Evolutionary conservation across 1,140 invertebrate species (phyloP), one percentile per base, ranked within the genome.

Genomic region (Ceratina calcarata): DNA sequence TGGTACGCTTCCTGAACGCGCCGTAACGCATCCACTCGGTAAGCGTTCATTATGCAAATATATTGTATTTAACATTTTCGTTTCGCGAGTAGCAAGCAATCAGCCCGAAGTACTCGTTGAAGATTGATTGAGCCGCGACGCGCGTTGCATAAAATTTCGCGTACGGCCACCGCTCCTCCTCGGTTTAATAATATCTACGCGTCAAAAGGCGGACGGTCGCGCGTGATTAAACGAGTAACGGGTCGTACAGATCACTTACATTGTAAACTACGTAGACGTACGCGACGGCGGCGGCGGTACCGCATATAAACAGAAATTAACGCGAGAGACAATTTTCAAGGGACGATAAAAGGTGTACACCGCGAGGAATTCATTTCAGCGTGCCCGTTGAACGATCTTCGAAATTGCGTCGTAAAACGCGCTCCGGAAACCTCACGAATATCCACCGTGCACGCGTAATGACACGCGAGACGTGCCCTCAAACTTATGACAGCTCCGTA

Each of bases 11-110:
- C 3, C 15, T 57, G 55, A 18, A 32, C 10, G 12, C 12, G 12
- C 1, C 15, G 49, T 16, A 20, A n/a, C 16, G 2, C 8, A n/a
- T 16, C 6, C 7, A 22, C 18, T 49, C 1, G 15, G 49, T n/a
- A 22, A 32, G 27, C 74, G 32, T 60, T 51, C 37, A 70, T 77
- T 77, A 77, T 77, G 74, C 74, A 71, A 71, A 78, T 78, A n/a
- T 8, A 78, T 62, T n/a, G 66, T 68, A 62, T 77, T 60, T 32
- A 32, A 53, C 60, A 64, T 61, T 57, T 61, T 10, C 24, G 45
- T 71, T 37, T 24, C 15, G 16, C 45, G 58, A 62, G 53, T 58
- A 78, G 53, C 68, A 78, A 62, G 45, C 53, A 61, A 78, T 77
- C 57, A 22, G 45, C 20, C 67, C 67, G 37, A 22, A 71, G 45